A percentile compares a stretch with the other conserved stretches of the same genome.
These are phyloP conservation scores for Lithosia quadra DNA, from an alignment of 2,888 invertebrate species.

Conservation along the genomic window DNA sequence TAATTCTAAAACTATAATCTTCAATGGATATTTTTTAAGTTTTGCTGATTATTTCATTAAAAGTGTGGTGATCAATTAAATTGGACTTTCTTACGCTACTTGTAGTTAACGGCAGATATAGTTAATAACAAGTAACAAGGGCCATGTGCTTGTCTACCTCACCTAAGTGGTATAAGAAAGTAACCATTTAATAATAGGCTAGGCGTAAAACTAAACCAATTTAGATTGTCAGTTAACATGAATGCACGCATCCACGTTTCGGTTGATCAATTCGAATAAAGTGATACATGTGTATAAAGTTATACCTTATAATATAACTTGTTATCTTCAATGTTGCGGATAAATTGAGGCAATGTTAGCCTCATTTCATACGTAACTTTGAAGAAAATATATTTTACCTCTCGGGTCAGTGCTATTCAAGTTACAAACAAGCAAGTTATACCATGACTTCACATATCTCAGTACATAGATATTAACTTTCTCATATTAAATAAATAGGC, in stretches of 20 bases:
- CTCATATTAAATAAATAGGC: constrained; percentile 42
- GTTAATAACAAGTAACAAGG: no score
- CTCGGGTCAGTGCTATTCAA: background rate
- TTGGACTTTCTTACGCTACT: no score
- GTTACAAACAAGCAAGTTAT: background rate
- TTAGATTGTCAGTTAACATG: background rate
- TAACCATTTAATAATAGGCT: no score
- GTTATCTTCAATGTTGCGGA: background rate
- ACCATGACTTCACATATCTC: constrained; percentile 23
- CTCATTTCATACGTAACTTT: background rate
- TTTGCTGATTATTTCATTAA: no score
- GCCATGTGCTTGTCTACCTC: no score
- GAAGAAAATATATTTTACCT: background rate
- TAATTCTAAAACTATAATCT: no score
- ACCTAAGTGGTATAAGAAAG: no score
- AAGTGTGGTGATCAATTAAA: no score
- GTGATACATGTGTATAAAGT: background rate
- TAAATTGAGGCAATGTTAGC: background rate
- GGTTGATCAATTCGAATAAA: background rate
- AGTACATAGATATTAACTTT: constrained; percentile 37
- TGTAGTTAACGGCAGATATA: no score
- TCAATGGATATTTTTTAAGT: no score
- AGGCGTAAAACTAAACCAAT: background rate
- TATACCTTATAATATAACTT: background rate
- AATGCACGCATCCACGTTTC: background rate